Evolutionary conservation across 2,888 invertebrate species (phyloP), one percentile per base, ranked within the genome.

Genomic region (Abrostola tripartita): DNA sequence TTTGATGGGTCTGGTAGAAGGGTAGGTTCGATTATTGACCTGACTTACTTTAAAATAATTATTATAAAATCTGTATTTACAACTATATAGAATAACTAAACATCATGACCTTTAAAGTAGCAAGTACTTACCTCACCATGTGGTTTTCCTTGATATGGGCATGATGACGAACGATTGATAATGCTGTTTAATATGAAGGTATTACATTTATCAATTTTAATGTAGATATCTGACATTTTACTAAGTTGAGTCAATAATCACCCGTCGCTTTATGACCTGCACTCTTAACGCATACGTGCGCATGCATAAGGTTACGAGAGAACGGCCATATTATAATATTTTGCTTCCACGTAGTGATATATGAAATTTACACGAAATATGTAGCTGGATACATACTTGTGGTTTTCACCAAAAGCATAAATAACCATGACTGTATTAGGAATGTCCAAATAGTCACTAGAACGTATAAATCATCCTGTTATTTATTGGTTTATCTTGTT

Each of bases 101-200:
- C 14, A 5, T 14, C 5, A 24, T 14, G 11, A 14, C 52, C 5
- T 42, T 55, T 49, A 11, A 14, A 49, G 44, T 57, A 58, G 1
- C 42, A 52, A 24, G 24, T 9, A 42, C 12, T 47, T 55, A 50
- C 64, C 44, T 52, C 50, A 35, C 49, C 54, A 50, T 40, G 64
- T 62, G 56, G 71, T 72, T 76, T 76, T 64, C 76, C 72, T 79
- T 63, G 76, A 79, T 68, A 67, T 40, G 52, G 40, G 60, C 40
- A 37, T 56, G 67, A 76, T 66, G 65, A 53, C 57, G 60, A 63
- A 52, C 62, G 50, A 76, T 62, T 76, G 50, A 52, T 65, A 61
- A 60, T 58, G 52, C 36, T 7, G 44, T 58, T 71, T 44, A 68
- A 59, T 62, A 56, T 9, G 52, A 60, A 75, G 65, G 76, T 60